phyloP scores from a whole-genome alignment of 2,797 vertebrate genomes.

The Molossus alvarezi region DNA sequence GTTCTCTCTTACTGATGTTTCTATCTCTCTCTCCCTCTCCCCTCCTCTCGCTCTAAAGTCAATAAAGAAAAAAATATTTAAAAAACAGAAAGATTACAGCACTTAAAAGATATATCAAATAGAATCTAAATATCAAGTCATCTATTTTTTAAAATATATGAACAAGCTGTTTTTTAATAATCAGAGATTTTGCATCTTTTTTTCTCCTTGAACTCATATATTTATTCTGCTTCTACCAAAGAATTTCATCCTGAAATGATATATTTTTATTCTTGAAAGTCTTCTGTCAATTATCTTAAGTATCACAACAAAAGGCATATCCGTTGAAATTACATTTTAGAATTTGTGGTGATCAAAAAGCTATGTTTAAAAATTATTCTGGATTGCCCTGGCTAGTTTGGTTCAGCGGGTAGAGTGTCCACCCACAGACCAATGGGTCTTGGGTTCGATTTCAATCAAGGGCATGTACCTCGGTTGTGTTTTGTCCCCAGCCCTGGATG shows the following conservation, averaged over 20 bases:
- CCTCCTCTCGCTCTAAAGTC: too few species aligned
- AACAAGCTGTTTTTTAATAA: slow-evolving; percentile 64
- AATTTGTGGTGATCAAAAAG: neutral
- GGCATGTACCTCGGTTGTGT: too few species aligned
- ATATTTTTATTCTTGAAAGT: slow-evolving; percentile 54
- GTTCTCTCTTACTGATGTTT: too few species aligned
- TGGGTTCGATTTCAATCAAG: too few species aligned
- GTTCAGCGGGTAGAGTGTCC: too few species aligned
- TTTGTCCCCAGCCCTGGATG: too few species aligned
- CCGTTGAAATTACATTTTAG: slow-evolving; percentile 25
- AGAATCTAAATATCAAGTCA: slow-evolving; percentile 43
- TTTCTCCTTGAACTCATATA: slow-evolving; percentile 37
- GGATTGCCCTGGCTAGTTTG: neutral
- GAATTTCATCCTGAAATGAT: slow-evolving; percentile 14
- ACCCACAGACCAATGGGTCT: too few species aligned
- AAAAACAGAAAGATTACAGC: neutral
- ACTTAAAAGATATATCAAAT: slow-evolving; percentile 42
- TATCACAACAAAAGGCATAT: slow-evolving; percentile 52
- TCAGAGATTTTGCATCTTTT: slow-evolving; percentile 53
- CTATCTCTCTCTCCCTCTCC: too few species aligned
- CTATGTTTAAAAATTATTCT: slow-evolving; percentile 52
- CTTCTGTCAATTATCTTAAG: slow-evolving; percentile 32
- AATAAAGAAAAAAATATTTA: too few species aligned
- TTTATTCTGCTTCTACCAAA: slow-evolving; percentile 61
- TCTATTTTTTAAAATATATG: neutral